Base-by-base conservation (phyloP, 2,113 vertebrate genomes). In the Nothobranchius furzeri region DNA sequence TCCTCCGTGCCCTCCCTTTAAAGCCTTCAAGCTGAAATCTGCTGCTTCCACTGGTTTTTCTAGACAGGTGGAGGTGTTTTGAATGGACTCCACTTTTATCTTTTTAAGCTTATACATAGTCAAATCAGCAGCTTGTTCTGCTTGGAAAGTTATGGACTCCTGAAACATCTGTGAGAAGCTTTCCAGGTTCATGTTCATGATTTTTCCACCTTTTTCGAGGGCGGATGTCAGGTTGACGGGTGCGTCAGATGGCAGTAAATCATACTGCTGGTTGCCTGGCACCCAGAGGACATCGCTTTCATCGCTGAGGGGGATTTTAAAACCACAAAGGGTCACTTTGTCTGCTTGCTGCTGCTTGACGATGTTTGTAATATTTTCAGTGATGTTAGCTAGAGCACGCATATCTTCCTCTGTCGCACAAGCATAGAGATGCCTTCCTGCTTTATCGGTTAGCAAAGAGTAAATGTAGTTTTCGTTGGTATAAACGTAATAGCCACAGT, bases 401-500 rank as follows among this genome's bases (percentile, higher is more conserved):
- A 82, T 83, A 10, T 94, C 91, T 2, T 85, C 81, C 47, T 92
- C 92, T 5, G 94, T 92, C 71, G 92, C 91, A 85, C 94, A 98
- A 14, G 95, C 87, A 14, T 98, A 98, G 1, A 95, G 92, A 72
- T 96, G 95, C 58, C 93, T 91, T 3, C 96, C 97, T 68, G 92
- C 88, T 81, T 92, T 92, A 86, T 99, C 97, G 36, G 98, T 98
- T 48, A 99, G 89, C 53, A 98, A 82, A 0, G 95, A 98, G 87
- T 97, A 99, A 55, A 98, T 94, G 73, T 93, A 96, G 37, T 95
- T 92, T 45, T 91, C 93, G 85, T 98, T 93, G 42, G 94, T 94
- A 77, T 96, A 98, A 88, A 97, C 90, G 74, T 93, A 98, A 84
- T 98, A 96, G 1, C 97, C 97, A 91, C 94, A 98, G 54, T 97